These are phyloP conservation scores for Pollenia griseotomentosa DNA, from an alignment of 2,888 invertebrate species.

Conservation along the genomic window DNA sequence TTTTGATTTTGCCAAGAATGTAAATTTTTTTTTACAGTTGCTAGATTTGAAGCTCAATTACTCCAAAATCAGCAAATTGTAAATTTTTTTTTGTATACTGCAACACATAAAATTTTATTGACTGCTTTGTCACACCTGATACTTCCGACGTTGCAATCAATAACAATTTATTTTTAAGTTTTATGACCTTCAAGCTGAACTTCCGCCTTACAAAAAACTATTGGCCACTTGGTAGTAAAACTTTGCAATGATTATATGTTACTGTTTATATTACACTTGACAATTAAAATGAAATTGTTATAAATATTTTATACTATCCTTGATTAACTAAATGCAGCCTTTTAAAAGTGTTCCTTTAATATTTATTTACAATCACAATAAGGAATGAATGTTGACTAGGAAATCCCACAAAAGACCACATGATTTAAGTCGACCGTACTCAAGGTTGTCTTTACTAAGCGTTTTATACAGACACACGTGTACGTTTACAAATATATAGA, in stretches of 20 bases:
- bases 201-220: neutral
- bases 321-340: constrained; percentile 9
- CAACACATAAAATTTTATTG: no score
- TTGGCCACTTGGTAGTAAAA: neutral
- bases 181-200: neutral
- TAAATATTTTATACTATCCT: constrained; percentile 25
- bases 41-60: no score
- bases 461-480: neutral
- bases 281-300: constrained; percentile 29
- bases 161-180: no score
- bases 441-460: constrained; percentile 50
- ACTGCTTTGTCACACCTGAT: no score
- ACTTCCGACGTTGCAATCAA: no score
- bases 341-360: neutral
- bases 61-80: no score
- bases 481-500: neutral
- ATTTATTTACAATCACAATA: neutral
- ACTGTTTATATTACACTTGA: neutral
- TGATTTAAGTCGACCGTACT: constrained; percentile 44
- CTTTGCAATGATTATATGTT: neutral
- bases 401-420: constrained; percentile 37
- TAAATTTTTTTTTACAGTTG: no score
- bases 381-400: neutral
- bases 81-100: no score
- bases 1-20: no score